These are phyloP conservation scores for Morone chrysops DNA, from an alignment of 2,113 vertebrate genomes.

Conservation along the genomic window DNA sequence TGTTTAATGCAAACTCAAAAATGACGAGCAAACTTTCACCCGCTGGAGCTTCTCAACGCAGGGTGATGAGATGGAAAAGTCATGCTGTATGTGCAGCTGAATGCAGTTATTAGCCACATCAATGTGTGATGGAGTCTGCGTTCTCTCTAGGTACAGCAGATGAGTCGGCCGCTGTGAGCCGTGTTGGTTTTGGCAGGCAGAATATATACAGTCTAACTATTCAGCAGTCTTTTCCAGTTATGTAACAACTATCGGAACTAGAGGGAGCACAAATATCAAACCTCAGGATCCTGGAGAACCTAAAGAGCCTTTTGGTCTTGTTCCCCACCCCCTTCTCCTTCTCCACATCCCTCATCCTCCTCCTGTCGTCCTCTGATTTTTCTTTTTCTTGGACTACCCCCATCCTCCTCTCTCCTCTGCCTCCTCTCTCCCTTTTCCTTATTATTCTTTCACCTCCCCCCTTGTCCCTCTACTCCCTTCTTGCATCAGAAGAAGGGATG, in stretches of 20 bases:
- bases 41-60: not conserved
- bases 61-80: slow-evolving; percentile 69
- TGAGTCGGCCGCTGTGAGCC: slow-evolving; percentile 38
- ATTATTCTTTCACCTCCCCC: slow-evolving; percentile 28
- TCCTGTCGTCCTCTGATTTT: slow-evolving; percentile 43
- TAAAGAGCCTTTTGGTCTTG: slow-evolving; percentile 73
- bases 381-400: slow-evolving; percentile 40
- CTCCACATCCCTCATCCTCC: slow-evolving; percentile 33
- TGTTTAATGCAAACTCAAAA: slow-evolving; percentile 31
- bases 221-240: slow-evolving; percentile 70
- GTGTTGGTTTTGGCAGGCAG: slow-evolving; percentile 66
- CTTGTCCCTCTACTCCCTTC: not conserved
- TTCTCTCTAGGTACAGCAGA: slow-evolving; percentile 58
- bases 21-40: slow-evolving; percentile 9
- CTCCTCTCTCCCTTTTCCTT: slow-evolving; percentile 39
- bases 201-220: slow-evolving; percentile 56
- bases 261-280: slow-evolving; percentile 60
- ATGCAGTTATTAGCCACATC: slow-evolving; percentile 36
- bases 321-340: slow-evolving; percentile 38
- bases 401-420: slow-evolving; percentile 26
- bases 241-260: slow-evolving; percentile 64
- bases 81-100: slow-evolving; percentile 20
- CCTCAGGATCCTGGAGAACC: slow-evolving; percentile 78
- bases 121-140: slow-evolving; percentile 3
- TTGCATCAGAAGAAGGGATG: not conserved